Evolutionary conservation across 1,140 invertebrate genomes (phyloP), one percentile per base, ranked within the genome.

Genomic region (Drosophila hydei): DNA sequence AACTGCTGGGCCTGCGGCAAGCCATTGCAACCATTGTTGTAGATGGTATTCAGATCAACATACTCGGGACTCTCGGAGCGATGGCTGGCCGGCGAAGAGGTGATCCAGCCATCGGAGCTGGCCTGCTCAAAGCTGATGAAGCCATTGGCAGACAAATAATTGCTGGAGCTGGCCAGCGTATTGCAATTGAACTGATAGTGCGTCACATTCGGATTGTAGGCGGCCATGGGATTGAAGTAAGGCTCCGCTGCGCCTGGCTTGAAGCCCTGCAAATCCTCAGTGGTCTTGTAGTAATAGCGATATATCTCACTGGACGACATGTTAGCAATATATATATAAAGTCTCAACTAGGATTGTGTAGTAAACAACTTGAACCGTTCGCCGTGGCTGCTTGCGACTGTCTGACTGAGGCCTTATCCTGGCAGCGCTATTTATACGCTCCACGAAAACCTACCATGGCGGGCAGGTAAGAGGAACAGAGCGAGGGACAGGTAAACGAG

Each of bases 1-100:
- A 73, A 88, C 48, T 79, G 63, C 48, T 70, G 75, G 14, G 51
- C 25, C 21, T 63, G 70, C 23, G 54, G 56, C 52, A 70, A 18
- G 7, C 19, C 47, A 23, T 62, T 60, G 59, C 76, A 73, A 30
- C 61, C 65, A 54, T 72, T 81, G 38, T 74, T 79, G 61, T 91
- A 91, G 33, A 91, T 91, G 27, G 76, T 77, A 71, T 88, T 91
- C n/a, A 91, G 76, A 73, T 90, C 89, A 50, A 91, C 81, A 50
- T 91, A 92, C 52, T 91, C 92, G 12, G 93, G 93, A 76, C 93
- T 94, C 38, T 93, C 81, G 3, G 92, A 94, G n/a, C 94, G 90
- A 60, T 93, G 79, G 70, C 94, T 94, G 2, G 93, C 92, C 2
- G 94, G 93, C 70, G 93, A 94, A 0, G 94, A 94, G 3, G 94